These are phyloP conservation scores for Hormaphis cornu DNA, from an alignment of 1,140 invertebrate genomes.

Conservation along the genomic window DNA sequence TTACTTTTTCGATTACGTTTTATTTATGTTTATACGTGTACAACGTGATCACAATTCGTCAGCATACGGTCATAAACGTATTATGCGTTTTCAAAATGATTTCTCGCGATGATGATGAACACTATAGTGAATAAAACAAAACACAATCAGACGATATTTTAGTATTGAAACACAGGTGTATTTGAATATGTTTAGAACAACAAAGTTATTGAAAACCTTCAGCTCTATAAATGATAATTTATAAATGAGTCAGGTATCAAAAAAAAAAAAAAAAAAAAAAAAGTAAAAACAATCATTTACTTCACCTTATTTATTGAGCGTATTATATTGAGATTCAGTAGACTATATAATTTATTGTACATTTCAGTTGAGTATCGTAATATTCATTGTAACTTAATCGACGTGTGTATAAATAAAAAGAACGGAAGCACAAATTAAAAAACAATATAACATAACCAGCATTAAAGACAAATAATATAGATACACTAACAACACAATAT, in stretches of 20 bases:
- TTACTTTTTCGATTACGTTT: no score
- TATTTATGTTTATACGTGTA: no score
- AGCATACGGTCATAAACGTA: no score
- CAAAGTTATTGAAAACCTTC: background rate
- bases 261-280: background rate
- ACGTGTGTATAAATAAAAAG: constrained; percentile 1
- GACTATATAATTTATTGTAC: constrained; percentile 28
- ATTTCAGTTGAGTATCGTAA: constrained; percentile 9
- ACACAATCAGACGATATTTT: background rate
- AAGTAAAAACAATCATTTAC: background rate
- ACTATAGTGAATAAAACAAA: no score
- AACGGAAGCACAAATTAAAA: background rate
- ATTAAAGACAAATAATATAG: background rate
- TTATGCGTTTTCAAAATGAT: no score
- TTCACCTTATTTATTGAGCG: constrained; percentile 31
- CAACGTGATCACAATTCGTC: no score
- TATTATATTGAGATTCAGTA: constrained; percentile 29
- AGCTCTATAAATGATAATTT: background rate
- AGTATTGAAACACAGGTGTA: background rate
- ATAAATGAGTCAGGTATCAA: background rate
- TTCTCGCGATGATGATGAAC: no score
- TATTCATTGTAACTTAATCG: constrained; percentile 23
- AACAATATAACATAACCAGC: background rate
- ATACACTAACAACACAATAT: background rate
- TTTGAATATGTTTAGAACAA: background rate